Base-by-base conservation (phyloP, 2,113 vertebrate genomes). In the Delphinus delphis region DNA sequence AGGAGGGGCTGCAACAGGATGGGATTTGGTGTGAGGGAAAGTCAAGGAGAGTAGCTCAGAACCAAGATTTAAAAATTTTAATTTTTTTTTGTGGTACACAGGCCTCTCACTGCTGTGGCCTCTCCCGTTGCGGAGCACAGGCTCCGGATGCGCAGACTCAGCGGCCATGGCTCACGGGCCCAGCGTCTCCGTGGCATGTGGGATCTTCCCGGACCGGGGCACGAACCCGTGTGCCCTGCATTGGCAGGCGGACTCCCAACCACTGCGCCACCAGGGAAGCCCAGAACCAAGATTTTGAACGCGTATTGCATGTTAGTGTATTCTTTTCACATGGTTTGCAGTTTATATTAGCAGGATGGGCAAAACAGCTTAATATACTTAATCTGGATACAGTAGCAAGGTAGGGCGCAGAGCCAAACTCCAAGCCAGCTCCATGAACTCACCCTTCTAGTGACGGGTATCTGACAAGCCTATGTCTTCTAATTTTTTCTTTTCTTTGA, bases 401-500 rank as follows among this genome's bases (percentile, higher is more conserved):
- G 41, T 25, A 28, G 50, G 44, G 23, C 4, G 20, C 6, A 1
- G 31, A 92, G 41, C 47, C 33, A 31, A 68, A 71, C 5, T 50
- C 36, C 38, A 77, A 76, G 82, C 18, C 10, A 88, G 62, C 28
- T 88, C 1, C 23, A 33, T 5, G 28, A 3, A 60, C 17, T 44
- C 73, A 38, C 8, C 25, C 4, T 50, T 86, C 44, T 18, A 18
- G n/a, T 63, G n/a, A 55, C 28, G 67, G n/a, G 60, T 36, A 23
- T 3, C 15, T 3, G 7, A 80, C 17, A 6, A 71, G 31, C 71
- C 82, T 63, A 50, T 33, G 6, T 68, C 63, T 68, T 92, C 41
- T 84, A 53, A 77, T 76, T 87, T 87, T 21, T 93, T 81, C 50
- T 84, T 91, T 91, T 92, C 68, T 89, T 70, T 80, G 33, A 76